phyloP scores from a whole-genome alignment of 2,888 invertebrate species.

The Amorpha juglandis region DNA sequence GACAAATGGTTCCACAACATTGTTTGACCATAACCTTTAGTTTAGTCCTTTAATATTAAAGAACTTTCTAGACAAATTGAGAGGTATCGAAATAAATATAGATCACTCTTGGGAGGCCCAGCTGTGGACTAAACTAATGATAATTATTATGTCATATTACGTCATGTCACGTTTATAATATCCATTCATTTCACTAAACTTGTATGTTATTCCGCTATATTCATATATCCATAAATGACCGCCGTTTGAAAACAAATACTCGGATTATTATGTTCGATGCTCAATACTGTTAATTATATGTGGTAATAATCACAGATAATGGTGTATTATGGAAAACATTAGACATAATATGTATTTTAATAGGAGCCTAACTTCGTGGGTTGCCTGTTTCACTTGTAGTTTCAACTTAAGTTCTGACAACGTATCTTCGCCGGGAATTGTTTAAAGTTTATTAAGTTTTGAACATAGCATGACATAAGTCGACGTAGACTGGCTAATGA shows the following conservation, averaged over 20 bases:
- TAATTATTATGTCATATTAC: too few species aligned
- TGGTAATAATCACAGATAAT: not conserved
- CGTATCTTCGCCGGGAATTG: slow-evolving; percentile 76
- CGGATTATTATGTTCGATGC: not conserved
- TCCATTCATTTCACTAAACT: too few species aligned
- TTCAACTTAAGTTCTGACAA: slow-evolving; percentile 71
- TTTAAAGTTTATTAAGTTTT: slow-evolving; percentile 81
- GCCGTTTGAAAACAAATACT: not conserved
- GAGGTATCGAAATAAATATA: too few species aligned
- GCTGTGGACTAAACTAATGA: too few species aligned
- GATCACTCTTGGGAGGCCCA: not conserved
- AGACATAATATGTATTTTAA: slow-evolving; percentile 72
- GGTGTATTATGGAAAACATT: slow-evolving; percentile 63
- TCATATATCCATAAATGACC: too few species aligned
- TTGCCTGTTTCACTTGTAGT: slow-evolving; percentile 70
- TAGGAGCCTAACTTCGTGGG: slow-evolving; percentile 66
- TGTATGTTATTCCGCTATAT: not conserved
- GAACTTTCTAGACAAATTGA: not conserved
- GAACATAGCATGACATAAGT: slow-evolving; percentile 75
- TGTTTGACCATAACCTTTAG: not conserved
- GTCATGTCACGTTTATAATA: too few species aligned
- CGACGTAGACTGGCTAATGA: slow-evolving; percentile 68
- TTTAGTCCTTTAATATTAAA: not conserved
- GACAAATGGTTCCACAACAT: not conserved
- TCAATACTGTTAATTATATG: too few species aligned